Conservation (phyloP, 2,797 vertebrate genomes). For the Kryptopterus vitreolus region DNA sequence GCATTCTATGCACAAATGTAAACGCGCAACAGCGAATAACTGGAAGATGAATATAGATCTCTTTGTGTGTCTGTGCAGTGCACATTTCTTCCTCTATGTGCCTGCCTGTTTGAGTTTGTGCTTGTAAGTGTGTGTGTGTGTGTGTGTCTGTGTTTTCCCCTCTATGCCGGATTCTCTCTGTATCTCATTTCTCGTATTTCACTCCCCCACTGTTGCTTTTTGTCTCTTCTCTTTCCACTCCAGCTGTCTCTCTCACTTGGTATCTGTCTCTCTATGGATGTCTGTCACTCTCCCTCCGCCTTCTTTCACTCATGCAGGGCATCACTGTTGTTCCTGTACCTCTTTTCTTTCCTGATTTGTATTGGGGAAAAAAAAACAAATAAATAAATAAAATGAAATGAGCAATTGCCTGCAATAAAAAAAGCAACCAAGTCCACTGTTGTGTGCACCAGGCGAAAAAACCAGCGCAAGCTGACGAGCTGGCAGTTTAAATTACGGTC, state of each 20-base stretch:
- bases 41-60: constrained; percentile 6
- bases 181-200: background rate
- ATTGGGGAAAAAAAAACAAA: background rate
- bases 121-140: background rate
- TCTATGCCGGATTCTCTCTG: background rate
- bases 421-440: background rate
- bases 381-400: background rate
- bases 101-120: background rate
- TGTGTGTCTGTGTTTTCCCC: background rate
- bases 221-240: background rate
- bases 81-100: background rate
- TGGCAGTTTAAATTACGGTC: constrained; percentile 7
- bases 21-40: background rate
- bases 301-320: background rate
- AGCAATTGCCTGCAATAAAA: background rate
- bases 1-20: background rate
- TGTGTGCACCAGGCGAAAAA: background rate
- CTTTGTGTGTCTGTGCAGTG: background rate
- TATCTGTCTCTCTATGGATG: background rate
- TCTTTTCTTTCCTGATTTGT: background rate
- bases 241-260: constrained; percentile 8
- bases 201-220: constrained; percentile 7
- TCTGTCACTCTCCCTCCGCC: background rate
- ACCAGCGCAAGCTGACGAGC: background rate
- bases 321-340: background rate